Conservation (phyloP, 2,888 invertebrate genomes). For the Diplolepis rosae region DNA sequence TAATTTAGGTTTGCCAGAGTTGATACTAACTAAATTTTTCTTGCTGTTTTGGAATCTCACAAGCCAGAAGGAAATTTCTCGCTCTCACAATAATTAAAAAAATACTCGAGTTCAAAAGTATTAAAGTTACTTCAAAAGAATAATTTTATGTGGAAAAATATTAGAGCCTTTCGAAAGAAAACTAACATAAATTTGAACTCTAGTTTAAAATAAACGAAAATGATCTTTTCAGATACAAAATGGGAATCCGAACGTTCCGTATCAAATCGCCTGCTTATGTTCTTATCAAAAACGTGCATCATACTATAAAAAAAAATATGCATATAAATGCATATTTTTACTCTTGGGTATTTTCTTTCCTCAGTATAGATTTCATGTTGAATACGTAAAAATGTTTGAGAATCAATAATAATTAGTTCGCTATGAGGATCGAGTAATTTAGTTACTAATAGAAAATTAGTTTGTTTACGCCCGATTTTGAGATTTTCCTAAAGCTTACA, state of each 20-base stretch:
- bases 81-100: not conserved
- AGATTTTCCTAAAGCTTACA: not conserved
- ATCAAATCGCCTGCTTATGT: constrained; percentile 63
- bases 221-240: constrained; percentile 59
- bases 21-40: constrained; percentile 29
- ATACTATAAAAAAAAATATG: constrained; percentile 57
- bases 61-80: not conserved
- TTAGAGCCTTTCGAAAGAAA: constrained; percentile 19
- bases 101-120: not conserved
- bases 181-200: constrained; percentile 30
- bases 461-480: no score
- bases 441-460: constrained; percentile 7
- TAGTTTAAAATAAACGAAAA: not conserved
- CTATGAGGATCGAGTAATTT: not conserved
- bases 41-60: not conserved
- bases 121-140: not conserved
- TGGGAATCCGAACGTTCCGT: constrained; percentile 61
- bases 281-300: constrained; percentile 66
- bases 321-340: constrained; percentile 33
- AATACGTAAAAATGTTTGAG: not conserved
- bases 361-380: not conserved
- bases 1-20: not conserved
- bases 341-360: constrained; percentile 17
- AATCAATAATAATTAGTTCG: not conserved
- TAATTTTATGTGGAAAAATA: not conserved